phyloP scores from a whole-genome alignment of 2,797 vertebrate genomes.

The Gouania willdenowi region DNA sequence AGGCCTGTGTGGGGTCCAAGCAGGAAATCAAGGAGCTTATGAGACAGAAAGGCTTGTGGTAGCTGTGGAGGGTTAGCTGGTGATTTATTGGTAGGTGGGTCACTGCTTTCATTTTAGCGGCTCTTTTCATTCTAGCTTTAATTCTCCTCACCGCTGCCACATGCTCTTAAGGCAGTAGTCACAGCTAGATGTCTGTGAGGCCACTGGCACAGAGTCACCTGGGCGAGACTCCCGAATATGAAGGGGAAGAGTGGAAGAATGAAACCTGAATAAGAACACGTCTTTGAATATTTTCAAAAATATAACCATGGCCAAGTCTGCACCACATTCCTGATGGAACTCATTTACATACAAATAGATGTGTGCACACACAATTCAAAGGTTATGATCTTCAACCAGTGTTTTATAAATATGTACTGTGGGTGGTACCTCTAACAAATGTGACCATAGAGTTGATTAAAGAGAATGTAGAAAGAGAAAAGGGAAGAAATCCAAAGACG shows the following conservation, averaged over 20 bases:
- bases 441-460: slow-evolving; percentile 24
- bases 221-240: slow-evolving; percentile 26
- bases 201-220: slow-evolving; percentile 31
- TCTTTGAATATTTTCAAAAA: too few species aligned
- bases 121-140: slow-evolving; percentile 58
- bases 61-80: slow-evolving; percentile 45
- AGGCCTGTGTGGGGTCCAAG: not conserved
- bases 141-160: slow-evolving; percentile 50
- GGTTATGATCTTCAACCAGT: too few species aligned
- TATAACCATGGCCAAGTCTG: too few species aligned
- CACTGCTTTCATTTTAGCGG: slow-evolving; percentile 40
- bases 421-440: too few species aligned
- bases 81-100: slow-evolving; percentile 59
- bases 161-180: slow-evolving; percentile 59
- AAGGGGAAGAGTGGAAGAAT: not conserved
- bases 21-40: slow-evolving; percentile 4
- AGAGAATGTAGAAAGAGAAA: slow-evolving; percentile 2
- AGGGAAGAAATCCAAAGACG: too few species aligned
- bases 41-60: slow-evolving; percentile 11
- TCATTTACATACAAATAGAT: too few species aligned
- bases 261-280: not conserved
- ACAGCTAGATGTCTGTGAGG: slow-evolving; percentile 41
- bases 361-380: too few species aligned
- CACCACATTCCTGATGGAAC: too few species aligned
- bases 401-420: too few species aligned